phyloP scores from a whole-genome alignment of 2,797 vertebrate species.

The Gambelia wislizenii region DNA sequence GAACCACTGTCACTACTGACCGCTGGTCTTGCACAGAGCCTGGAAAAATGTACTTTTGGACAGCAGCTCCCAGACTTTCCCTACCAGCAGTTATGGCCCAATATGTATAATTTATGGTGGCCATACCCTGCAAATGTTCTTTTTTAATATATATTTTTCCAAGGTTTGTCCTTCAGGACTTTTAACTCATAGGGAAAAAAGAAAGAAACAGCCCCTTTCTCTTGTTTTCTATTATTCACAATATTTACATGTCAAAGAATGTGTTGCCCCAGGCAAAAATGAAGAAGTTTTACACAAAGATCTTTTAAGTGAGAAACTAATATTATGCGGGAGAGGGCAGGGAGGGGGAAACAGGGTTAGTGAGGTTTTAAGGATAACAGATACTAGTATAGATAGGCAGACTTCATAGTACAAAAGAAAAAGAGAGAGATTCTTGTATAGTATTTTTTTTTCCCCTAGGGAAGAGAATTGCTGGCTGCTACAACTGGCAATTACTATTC shows the following conservation, averaged over 20 bases:
- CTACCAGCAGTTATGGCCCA: background rate
- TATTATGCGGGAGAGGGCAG: conserved; percentile 24
- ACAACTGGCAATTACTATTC: conserved; percentile 11
- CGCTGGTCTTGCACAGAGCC: background rate
- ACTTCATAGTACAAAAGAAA: background rate
- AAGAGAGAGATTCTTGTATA: background rate
- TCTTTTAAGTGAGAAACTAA: conserved; percentile 41
- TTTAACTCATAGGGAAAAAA: background rate
- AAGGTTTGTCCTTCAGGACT: conserved; percentile 24
- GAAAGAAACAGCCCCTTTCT: background rate
- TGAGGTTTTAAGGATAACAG: conserved; percentile 14
- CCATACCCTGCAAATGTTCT: background rate
- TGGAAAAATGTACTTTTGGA: no score
- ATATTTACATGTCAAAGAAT: conserved; percentile 51
- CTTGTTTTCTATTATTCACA: conserved; percentile 54
- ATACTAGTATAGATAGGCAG: conserved; percentile 6
- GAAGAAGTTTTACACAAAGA: background rate
- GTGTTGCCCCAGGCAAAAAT: conserved; percentile 32
- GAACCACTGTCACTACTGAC: no score
- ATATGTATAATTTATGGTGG: background rate
- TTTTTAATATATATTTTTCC: background rate
- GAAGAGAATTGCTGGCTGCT: background rate
- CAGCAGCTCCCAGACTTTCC: no score
- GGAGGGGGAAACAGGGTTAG: background rate
- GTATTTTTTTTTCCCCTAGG: background rate